These are phyloP conservation scores for Hemiprocne comata DNA, from an alignment of 2,113 vertebrate genomes.

Conservation along the genomic window DNA sequence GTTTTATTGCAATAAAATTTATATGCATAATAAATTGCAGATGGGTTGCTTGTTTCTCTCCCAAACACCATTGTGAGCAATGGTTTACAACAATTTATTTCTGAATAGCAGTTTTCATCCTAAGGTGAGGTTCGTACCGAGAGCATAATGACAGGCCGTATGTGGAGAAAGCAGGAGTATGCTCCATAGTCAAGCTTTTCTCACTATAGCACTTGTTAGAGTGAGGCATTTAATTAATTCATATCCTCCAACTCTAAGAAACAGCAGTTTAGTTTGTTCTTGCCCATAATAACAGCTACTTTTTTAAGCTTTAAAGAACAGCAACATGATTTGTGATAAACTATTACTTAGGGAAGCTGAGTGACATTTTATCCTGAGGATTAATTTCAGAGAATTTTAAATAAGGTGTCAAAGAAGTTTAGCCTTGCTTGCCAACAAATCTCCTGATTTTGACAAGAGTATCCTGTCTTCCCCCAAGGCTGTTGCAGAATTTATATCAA, in stretches of 20 bases:
- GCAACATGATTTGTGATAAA: neutral
- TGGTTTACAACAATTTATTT: neutral
- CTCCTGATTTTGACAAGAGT: neutral
- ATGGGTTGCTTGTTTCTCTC: neutral
- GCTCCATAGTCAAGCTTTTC: neutral
- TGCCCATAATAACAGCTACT: neutral
- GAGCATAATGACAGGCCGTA: neutral
- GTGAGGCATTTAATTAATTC: neutral
- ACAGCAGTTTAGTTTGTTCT: neutral
- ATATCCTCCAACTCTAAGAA: neutral
- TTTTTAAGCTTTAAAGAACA: neutral
- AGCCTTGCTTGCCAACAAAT: neutral
- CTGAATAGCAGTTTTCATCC: neutral
- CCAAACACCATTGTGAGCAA: neutral
- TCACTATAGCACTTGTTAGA: neutral
- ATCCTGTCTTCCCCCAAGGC: neutral
- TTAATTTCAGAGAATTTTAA: neutral
- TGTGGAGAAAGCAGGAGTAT: neutral
- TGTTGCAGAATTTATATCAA: neutral
- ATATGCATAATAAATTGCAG: neutral
- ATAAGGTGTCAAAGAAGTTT: neutral
- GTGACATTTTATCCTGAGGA: neutral
- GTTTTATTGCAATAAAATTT: neutral
- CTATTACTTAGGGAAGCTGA: neutral
- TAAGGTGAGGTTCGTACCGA: neutral